phyloP scores from a whole-genome alignment of 2,888 invertebrate species.

The Agapostemon virescens region DNA sequence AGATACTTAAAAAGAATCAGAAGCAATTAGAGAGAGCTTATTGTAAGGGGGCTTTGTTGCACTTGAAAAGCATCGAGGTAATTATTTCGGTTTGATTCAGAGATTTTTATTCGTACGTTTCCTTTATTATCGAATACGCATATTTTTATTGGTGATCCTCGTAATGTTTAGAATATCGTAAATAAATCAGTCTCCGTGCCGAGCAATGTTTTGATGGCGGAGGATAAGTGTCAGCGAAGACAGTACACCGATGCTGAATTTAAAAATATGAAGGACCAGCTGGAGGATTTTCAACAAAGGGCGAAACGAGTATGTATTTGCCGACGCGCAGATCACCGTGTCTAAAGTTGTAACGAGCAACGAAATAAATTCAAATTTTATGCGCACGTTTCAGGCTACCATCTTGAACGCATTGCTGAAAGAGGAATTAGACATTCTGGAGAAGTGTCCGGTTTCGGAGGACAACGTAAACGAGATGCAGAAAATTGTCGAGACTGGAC shows the following conservation, averaged over 20 bases:
- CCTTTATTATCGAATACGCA: background rate
- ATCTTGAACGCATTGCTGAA: constrained; percentile 68
- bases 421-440: constrained; percentile 65
- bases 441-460: constrained; percentile 58
- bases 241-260: constrained; percentile 67
- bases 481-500: constrained; percentile 52
- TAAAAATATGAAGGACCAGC: constrained; percentile 49
- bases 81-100: constrained; percentile 13
- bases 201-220: constrained; percentile 66
- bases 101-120: background rate
- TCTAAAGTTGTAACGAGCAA: background rate
- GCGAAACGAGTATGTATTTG: constrained; percentile 61
- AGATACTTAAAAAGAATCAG: constrained; percentile 56
- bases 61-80: constrained; percentile 72
- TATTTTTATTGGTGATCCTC: background rate
- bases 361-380: constrained; percentile 17
- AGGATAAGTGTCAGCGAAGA: constrained; percentile 67
- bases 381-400: constrained; percentile 60
- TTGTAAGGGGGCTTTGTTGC: constrained; percentile 53
- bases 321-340: background rate
- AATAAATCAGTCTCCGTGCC: constrained; percentile 68
- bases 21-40: constrained; percentile 65
- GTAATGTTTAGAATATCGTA: constrained; percentile 60
- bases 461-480: constrained; percentile 55
- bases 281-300: constrained; percentile 64